Evolutionary conservation across 2,888 invertebrate species (phyloP).

Genomic region (Cotesia congregata): DNA sequence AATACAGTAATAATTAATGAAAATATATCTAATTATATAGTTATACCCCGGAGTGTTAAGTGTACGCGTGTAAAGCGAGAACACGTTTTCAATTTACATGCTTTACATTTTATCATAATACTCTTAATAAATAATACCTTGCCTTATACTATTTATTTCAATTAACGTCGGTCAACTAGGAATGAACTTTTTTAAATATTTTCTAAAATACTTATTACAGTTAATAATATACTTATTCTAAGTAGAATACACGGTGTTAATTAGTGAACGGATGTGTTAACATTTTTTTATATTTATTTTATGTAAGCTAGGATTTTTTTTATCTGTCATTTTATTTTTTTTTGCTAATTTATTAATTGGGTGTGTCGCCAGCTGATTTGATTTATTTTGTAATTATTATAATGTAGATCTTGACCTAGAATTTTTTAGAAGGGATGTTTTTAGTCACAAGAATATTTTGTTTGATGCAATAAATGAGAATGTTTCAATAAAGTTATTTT

Average conservation of each 20-base stretch:
- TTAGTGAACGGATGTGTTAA: not conserved
- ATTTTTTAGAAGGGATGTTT: too few relatives aligned
- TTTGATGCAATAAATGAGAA: too few relatives aligned
- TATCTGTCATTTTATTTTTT: not conserved
- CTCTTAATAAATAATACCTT: not conserved
- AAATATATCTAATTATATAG: slow-evolving; percentile 20
- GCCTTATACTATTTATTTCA: not conserved
- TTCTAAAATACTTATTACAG: not conserved
- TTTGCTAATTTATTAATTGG: not conserved
- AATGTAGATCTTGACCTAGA: not conserved
- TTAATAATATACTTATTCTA: not conserved
- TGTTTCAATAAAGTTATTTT: too few relatives aligned
- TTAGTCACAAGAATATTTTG: too few relatives aligned
- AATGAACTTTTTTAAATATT: not conserved
- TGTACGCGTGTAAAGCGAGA: not conserved
- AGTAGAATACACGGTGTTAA: not conserved
- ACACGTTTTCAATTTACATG: not conserved
- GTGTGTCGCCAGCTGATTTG: not conserved
- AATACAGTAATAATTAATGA: slow-evolving; percentile 48
- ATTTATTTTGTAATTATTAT: not conserved
- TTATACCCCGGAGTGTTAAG: not conserved
- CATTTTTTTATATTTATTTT: not conserved
- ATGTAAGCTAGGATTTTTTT: not conserved
- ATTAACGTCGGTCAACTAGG: not conserved
- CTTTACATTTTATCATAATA: not conserved